Conservation (phyloP, 2,113 vertebrate genomes). For the Odontophorus gujanensis region DNA sequence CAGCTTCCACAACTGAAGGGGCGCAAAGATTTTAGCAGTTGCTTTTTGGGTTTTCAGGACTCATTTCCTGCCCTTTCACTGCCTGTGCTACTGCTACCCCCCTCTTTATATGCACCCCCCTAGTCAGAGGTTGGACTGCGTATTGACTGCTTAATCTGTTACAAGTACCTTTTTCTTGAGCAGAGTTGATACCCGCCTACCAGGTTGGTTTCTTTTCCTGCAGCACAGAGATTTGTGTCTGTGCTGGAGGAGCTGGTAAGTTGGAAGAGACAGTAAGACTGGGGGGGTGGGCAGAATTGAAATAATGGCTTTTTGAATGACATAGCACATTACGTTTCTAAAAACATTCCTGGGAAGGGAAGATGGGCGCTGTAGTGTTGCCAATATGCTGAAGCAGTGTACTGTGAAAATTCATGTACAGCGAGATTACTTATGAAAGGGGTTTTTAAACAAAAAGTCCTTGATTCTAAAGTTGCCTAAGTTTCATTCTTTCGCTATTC, state of each 20-base stretch:
- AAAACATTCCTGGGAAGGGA: not conserved
- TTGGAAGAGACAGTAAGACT: not conserved
- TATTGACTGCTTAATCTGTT: not conserved
- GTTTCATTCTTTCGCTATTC: not conserved
- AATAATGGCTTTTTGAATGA: not conserved
- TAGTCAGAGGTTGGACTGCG: not conserved
- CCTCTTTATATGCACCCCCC: not conserved
- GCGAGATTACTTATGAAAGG: not conserved
- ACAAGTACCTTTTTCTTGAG: not conserved
- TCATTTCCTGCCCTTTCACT: not conserved
- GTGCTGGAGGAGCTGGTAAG: not conserved
- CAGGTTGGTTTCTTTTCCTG: not conserved
- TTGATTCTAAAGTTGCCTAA: not conserved
- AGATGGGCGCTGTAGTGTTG: not conserved
- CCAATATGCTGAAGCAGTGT: fast-evolving
- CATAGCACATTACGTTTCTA: not conserved
- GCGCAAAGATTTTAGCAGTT: not conserved
- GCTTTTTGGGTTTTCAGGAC: not conserved
- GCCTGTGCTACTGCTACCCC: not conserved
- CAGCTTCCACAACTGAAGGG: slow-evolving; percentile 3
- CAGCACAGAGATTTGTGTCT: not conserved
- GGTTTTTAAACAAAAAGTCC: not conserved
- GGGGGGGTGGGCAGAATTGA: fast-evolving
- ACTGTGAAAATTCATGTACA: not conserved
- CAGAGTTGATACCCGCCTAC: not conserved